Conservation (phyloP, 2,113 vertebrate species). For the Pelmatolapia mariae region DNA sequence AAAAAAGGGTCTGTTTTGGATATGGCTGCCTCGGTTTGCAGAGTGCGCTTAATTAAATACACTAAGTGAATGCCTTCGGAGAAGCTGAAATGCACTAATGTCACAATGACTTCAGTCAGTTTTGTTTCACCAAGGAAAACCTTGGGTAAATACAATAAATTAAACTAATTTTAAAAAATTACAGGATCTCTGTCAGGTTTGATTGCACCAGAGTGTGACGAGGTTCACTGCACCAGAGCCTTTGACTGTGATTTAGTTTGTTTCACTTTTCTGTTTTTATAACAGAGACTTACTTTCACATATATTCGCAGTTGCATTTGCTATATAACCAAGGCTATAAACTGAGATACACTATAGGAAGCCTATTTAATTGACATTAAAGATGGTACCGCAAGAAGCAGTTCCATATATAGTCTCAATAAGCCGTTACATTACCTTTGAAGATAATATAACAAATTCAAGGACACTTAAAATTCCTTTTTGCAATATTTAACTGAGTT, state of each 20-base stretch:
- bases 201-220: rapidly evolving
- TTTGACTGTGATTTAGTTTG: neutral
- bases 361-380: neutral
- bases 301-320: neutral
- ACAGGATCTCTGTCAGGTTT: neutral
- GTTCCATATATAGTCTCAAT: neutral
- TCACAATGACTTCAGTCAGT: neutral
- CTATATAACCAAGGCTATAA: neutral
- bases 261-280: neutral
- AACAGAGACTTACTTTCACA: neutral
- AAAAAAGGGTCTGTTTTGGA: neutral
- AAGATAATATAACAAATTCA: neutral
- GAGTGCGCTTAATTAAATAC: neutral
- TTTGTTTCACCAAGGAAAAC: neutral
- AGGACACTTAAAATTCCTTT: neutral
- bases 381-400: neutral
- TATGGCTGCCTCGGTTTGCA: neutral
- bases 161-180: neutral
- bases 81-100: neutral
- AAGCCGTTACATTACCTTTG: neutral
- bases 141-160: neutral
- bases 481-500: neutral
- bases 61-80: slow-evolving; percentile 2
- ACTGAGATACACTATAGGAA: neutral
- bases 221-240: neutral